These are phyloP conservation scores for Leptocoma aspasia DNA, from an alignment of 2,113 vertebrate species.

Conservation along the genomic window DNA sequence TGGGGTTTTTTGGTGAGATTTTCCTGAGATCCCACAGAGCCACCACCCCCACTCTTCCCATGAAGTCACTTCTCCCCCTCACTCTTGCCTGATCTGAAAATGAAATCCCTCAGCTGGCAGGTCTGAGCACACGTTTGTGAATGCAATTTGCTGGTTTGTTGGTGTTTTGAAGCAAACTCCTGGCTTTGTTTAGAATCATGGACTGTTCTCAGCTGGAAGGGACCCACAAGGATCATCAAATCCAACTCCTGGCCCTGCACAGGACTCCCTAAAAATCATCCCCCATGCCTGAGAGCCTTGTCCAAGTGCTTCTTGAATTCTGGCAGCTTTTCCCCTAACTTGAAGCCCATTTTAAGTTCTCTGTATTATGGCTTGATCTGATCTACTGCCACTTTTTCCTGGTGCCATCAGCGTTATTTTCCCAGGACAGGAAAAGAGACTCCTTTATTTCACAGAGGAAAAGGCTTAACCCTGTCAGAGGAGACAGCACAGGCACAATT, in stretches of 20 bases:
- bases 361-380: neutral
- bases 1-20: neutral
- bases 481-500: neutral
- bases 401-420: neutral
- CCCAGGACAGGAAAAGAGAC: neutral
- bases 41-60: fast-evolving
- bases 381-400: neutral
- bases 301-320: neutral
- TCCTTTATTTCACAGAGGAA: neutral
- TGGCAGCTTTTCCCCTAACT: neutral
- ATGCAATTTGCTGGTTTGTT: neutral
- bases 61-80: fast-evolving
- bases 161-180: neutral
- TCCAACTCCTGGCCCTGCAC: neutral
- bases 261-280: neutral
- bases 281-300: neutral
- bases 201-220: neutral
- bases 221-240: neutral
- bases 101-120: neutral
- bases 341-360: neutral
- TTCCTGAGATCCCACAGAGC: neutral
- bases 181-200: neutral
- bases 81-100: neutral
- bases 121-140: neutral
- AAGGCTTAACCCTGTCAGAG: neutral